Conservation (phyloP, 2,113 vertebrate genomes). For the Cyprinodon brontotheroides region DNA sequence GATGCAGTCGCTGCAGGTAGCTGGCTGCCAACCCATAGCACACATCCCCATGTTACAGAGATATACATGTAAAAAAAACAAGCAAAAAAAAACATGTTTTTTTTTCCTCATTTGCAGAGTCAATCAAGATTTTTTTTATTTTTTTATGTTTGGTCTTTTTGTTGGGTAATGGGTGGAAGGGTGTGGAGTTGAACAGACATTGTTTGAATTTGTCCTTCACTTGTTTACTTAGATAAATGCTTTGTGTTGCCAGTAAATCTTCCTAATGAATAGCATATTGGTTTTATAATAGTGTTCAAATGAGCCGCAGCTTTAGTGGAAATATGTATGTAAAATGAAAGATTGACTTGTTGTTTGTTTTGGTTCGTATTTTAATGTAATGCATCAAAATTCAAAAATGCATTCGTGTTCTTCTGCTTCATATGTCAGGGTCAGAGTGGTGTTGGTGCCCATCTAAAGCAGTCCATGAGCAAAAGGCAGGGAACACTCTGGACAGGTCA, state of each 20-base stretch:
- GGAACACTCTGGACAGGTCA: too few relatives aligned
- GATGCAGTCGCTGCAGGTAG: constrained; percentile 5
- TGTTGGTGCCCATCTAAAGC: too few relatives aligned
- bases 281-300: neutral
- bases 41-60: constrained; percentile 8
- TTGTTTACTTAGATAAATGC: neutral
- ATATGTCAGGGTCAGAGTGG: too few relatives aligned
- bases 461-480: too few relatives aligned
- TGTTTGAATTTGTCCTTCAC: neutral
- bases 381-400: neutral
- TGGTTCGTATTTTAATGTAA: neutral
- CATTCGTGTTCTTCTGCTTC: too few relatives aligned
- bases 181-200: neutral
- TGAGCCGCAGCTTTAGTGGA: neutral
- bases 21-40: constrained; percentile 7
- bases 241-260: too few relatives aligned
- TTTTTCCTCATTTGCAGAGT: too few relatives aligned
- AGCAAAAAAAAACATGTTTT: too few relatives aligned
- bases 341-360: neutral
- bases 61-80: neutral
- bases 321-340: neutral
- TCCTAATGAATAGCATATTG: neutral
- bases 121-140: too few relatives aligned
- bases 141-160: too few relatives aligned
- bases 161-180: too few relatives aligned